Percentiles rank a stretch among this genome's conserved stretches.
Evolutionary conservation across 2,888 invertebrate genomes (phyloP).

Genomic region (Temnothorax unifasciatus): DNA sequence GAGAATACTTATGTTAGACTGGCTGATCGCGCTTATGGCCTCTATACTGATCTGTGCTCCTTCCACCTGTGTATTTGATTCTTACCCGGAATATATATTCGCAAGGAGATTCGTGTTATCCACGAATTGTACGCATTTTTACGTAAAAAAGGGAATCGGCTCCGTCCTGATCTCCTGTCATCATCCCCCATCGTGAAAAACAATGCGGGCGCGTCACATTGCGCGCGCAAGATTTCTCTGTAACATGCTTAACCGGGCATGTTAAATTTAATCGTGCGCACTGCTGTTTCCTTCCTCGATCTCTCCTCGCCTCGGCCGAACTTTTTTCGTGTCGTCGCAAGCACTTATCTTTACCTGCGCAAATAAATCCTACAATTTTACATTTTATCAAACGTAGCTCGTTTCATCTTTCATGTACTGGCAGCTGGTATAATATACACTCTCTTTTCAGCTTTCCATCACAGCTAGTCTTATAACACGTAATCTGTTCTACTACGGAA

Average conservation of each 20-base stretch:
- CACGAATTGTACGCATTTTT: background rate
- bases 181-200: constrained; percentile 33
- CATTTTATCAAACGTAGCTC: constrained; percentile 67
- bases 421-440: constrained; percentile 69
- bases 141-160: constrained; percentile 48
- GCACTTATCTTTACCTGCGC: constrained; percentile 81
- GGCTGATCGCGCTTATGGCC: constrained; percentile 68
- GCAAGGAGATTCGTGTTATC: constrained; percentile 58
- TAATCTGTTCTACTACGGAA: constrained; percentile 76
- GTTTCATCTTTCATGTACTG: constrained; percentile 67
- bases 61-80: constrained; percentile 40
- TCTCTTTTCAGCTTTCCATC: constrained; percentile 75
- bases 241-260: constrained; percentile 52
- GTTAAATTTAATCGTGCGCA: constrained; percentile 66
- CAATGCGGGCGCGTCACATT: constrained; percentile 26
- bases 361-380: constrained; percentile 83
- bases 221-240: constrained; percentile 43
- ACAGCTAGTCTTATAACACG: constrained; percentile 78
- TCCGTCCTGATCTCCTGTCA: constrained; percentile 36
- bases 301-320: constrained; percentile 76
- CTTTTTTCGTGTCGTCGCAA: constrained; percentile 76
- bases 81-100: constrained; percentile 63
- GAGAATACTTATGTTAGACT: constrained; percentile 65
- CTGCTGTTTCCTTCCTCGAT: constrained; percentile 49
- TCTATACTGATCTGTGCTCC: constrained; percentile 38